Evolutionary conservation across 2,888 invertebrate species (phyloP), one percentile per base, ranked within the genome.

Genomic region (Tromatobia lineatoria): DNA sequence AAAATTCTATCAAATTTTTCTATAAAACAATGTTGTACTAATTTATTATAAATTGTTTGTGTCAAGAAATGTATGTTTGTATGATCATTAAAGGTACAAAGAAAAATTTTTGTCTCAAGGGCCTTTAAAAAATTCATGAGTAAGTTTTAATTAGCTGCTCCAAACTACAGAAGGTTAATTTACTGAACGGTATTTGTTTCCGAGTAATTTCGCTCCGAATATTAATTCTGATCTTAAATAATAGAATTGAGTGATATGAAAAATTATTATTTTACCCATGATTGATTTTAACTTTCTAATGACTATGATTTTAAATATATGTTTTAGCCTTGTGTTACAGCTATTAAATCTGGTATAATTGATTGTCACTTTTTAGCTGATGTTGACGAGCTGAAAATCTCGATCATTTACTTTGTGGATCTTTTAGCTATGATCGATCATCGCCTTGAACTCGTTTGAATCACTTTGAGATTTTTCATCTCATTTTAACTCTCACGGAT

Each of bases 221-320:
- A 47, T 15, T 47, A 47, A 47, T 47, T 47, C 1, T 47, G 15
- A 13, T n/a, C 15, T 13, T 15, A 13, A 18, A 76, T 20, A 57
- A 20, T 13, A 29, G n/a, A 45, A 23, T 50, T 15, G 69, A 50
- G 25, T 69, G 42, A 15, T 18, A 57, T 20, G 25, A 29, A 11
- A 23, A 77, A 47, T 57, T 57, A 76, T 38, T 13, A 76, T 77
- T 67, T 75, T 77, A 67, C 52, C 11, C 45, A 45, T 38, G 45
- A 57, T 67, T 23, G 57, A 45, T 64, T 25, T 66, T 25, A n/a
- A 77, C 57, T 77, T 77, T 75, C 66, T 66, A 75, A 75, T 75
- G 75, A 54, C 66, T 75, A n/a, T 15, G 20, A 25, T 45, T 45
- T 57, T 23, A 57, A 69, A 77, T 67, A 42, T 77, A 57, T 57